Conservation (phyloP, 2,113 vertebrate species). For the Melanerpes formicivorus region DNA sequence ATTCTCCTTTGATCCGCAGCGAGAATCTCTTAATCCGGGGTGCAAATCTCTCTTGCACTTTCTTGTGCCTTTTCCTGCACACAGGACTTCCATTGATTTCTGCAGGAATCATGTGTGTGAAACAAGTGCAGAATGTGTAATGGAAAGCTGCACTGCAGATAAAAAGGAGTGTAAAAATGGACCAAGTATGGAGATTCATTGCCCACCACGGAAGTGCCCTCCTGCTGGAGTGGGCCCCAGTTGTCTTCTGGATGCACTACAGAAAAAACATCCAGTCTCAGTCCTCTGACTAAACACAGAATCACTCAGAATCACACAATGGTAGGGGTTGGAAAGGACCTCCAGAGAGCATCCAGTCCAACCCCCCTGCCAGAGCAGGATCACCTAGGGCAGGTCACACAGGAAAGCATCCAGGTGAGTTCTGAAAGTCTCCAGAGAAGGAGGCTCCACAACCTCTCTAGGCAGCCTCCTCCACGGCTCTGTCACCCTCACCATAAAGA, state of each 20-base stretch:
- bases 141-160: constrained; percentile 50
- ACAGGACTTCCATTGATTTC: constrained; percentile 32
- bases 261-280: neutral
- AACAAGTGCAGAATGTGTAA: constrained; percentile 44
- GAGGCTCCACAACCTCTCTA: no score
- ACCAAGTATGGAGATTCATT: neutral
- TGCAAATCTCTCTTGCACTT: constrained; percentile 55
- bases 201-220: neutral
- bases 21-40: constrained; percentile 55
- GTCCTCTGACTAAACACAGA: neutral
- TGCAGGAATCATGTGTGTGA: neutral
- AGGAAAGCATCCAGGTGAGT: no score
- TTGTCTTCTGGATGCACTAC: neutral
- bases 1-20: constrained; percentile 60
- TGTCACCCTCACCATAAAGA: no score
- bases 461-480: no score
- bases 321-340: no score
- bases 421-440: no score
- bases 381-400: no score
- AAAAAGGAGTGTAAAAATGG: neutral
- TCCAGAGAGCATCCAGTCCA: no score
- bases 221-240: neutral
- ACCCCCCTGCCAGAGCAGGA: no score
- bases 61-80: constrained; percentile 12
- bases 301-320: no score